Evolutionary conservation across 2,888 invertebrate species (phyloP).

Genomic region (Physocephala rufipes): DNA sequence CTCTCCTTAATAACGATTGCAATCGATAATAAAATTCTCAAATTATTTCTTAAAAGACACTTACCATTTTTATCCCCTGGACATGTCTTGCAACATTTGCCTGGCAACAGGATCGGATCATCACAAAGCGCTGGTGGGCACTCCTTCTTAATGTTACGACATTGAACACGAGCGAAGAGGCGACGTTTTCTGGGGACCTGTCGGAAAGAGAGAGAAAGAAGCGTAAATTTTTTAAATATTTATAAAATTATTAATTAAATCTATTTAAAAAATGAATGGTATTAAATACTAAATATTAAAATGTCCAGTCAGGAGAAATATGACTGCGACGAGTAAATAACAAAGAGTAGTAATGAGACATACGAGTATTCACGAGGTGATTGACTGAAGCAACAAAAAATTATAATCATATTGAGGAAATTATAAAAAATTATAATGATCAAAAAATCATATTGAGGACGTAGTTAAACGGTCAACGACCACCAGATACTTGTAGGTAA

Average conservation of each 20-base stretch:
- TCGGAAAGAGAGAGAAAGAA: conserved; percentile 50
- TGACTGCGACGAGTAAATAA: too few relatives aligned
- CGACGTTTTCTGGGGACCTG: conserved; percentile 89
- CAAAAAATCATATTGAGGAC: background rate
- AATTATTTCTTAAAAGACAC: conserved; percentile 60
- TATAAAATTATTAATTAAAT: conserved; percentile 3
- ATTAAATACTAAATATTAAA: background rate
- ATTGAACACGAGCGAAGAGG: conserved; percentile 88
- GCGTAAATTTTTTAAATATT: background rate
- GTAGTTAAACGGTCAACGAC: background rate
- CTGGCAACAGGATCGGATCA: conserved; percentile 83
- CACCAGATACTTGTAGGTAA: background rate
- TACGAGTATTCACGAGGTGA: too few relatives aligned
- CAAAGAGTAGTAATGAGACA: too few relatives aligned
- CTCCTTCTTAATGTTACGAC: conserved; percentile 90
- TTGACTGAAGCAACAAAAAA: too few relatives aligned
- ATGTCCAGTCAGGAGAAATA: background rate
- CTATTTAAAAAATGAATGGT: background rate
- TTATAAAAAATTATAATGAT: too few relatives aligned
- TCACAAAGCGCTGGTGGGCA: conserved; percentile 89
- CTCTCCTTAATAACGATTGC: too few relatives aligned
- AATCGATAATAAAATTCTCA: background rate
- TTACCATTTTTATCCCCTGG: conserved; percentile 80
- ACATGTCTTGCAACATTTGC: conserved; percentile 92
- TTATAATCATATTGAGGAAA: too few relatives aligned